Conservation (phyloP, 1,140 invertebrate species). For the Pseudoatta argentina region DNA sequence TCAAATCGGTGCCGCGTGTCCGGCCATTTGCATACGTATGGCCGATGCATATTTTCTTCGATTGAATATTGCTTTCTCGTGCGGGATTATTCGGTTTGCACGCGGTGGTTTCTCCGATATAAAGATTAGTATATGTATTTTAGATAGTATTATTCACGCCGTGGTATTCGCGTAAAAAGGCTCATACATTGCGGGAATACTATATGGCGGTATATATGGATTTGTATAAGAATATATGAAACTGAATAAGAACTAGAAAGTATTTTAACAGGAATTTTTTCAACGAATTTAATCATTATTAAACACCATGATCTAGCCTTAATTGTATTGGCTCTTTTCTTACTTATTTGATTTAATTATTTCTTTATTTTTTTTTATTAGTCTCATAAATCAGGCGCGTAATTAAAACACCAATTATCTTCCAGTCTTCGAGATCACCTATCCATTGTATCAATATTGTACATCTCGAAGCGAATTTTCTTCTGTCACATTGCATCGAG, state of each 20-base stretch:
- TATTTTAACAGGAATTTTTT: slow-evolving; percentile 1
- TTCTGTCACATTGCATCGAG: slow-evolving; percentile 27
- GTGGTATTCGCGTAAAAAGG: slow-evolving; percentile 13
- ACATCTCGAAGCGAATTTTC: slow-evolving; percentile 7
- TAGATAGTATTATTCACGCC: slow-evolving; percentile 33
- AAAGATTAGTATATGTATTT: slow-evolving; percentile 35
- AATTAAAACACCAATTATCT: not conserved
- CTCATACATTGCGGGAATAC: not conserved
- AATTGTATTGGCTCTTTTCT: no score
- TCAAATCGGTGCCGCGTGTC: slow-evolving; percentile 66
- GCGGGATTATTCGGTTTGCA: slow-evolving; percentile 57
- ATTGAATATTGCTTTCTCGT: slow-evolving; percentile 64
- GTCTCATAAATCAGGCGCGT: not conserved
- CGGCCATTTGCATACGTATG: slow-evolving; percentile 69
- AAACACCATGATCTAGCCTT: no score
- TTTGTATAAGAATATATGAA: not conserved
- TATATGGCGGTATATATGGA: not conserved
- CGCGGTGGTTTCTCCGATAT: slow-evolving; percentile 65
- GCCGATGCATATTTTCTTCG: slow-evolving; percentile 68
- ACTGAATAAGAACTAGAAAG: not conserved
- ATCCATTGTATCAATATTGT: slow-evolving; percentile 32
- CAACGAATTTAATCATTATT: no score
- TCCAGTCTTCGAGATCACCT: not conserved
- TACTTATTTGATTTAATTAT: not conserved
- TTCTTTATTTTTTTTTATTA: slow-evolving; percentile 13